phyloP scores from a whole-genome alignment of 2,888 invertebrate species.

The Cactoblastis cactorum region DNA sequence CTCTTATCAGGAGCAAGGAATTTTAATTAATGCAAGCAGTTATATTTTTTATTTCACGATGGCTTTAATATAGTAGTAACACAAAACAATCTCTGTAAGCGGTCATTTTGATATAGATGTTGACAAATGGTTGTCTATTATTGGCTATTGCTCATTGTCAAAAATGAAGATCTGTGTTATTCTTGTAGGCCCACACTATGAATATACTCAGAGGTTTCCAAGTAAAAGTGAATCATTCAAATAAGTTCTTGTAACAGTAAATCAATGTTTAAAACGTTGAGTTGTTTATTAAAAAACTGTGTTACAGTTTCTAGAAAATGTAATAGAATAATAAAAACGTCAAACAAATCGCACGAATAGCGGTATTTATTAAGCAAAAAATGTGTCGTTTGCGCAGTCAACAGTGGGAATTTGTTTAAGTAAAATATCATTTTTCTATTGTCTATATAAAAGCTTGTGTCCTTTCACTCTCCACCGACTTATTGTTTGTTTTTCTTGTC shows the following conservation, averaged over 20 bases:
- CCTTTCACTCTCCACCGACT: constrained; percentile 45
- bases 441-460: constrained; percentile 41
- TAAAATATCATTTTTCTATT: constrained; percentile 57
- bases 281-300: background rate
- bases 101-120: constrained; percentile 34
- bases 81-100: background rate
- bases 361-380: constrained; percentile 31
- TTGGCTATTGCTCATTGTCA: constrained; percentile 40
- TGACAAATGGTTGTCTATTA: constrained; percentile 55
- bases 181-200: background rate
- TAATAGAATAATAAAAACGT: background rate
- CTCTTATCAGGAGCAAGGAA: no score
- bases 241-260: background rate
- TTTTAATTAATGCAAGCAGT: background rate
- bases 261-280: background rate
- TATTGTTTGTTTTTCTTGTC: constrained; percentile 39
- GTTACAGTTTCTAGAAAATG: background rate
- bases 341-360: constrained; percentile 31
- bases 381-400: constrained; percentile 34
- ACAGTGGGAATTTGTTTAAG: constrained; percentile 43
- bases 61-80: background rate
- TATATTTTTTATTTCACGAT: background rate
- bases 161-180: constrained; percentile 23
- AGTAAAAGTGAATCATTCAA: constrained; percentile 1
- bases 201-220: background rate